Evolutionary conservation across 2,888 invertebrate species (phyloP).

Genomic region (Lamellibrachia columna): DNA sequence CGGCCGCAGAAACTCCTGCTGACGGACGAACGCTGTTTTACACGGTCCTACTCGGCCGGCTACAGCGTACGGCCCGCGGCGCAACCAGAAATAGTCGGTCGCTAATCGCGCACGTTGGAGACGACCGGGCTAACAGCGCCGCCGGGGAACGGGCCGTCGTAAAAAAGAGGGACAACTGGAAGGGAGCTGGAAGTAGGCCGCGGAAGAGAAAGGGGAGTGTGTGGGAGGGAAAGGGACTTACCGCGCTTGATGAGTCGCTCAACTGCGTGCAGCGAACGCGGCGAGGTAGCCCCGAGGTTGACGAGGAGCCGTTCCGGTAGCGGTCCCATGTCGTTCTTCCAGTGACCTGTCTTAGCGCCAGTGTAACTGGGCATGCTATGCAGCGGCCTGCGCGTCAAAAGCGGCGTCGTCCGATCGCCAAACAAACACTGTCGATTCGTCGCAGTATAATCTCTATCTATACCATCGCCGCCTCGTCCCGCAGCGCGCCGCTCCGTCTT

Average conservation of each 20-base stretch:
- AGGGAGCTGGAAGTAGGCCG: neutral
- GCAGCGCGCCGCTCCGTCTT: neutral
- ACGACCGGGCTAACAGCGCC: neutral
- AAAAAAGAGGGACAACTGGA: neutral
- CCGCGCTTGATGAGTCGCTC: constrained; percentile 12
- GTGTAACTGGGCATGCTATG: neutral
- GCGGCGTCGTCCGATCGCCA: neutral
- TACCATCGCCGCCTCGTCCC: neutral
- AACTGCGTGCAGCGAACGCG: neutral
- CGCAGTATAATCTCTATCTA: neutral
- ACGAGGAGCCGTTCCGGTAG: neutral
- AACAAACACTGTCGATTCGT: neutral
- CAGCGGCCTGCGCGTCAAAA: neutral
- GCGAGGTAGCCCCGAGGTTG: neutral
- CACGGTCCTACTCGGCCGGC: neutral
- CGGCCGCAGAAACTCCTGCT: neutral
- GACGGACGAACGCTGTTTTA: neutral
- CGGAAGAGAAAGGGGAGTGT: neutral
- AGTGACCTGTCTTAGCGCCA: neutral
- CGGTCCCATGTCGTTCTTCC: neutral
- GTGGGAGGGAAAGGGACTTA: neutral
- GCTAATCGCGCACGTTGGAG: neutral
- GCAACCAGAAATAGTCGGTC: neutral
- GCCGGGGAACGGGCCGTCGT: neutral
- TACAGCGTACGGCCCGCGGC: neutral